These are phyloP conservation scores for Plebejus anna DNA, from an alignment of 2,888 invertebrate genomes.

Conservation along the genomic window DNA sequence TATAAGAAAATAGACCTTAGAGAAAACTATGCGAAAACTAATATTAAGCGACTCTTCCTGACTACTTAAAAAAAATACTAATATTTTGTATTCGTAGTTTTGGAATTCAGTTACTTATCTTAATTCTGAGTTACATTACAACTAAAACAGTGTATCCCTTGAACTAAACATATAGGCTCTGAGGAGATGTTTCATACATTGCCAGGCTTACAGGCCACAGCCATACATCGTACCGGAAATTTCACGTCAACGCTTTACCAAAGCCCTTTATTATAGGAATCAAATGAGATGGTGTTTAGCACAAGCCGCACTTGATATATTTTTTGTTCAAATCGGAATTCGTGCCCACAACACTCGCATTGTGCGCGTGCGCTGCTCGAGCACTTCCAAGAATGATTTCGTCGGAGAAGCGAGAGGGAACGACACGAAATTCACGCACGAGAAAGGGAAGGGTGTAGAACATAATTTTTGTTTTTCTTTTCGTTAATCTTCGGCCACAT, in stretches of 20 bases:
- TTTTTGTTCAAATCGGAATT: conserved; percentile 64
- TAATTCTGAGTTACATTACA: not conserved
- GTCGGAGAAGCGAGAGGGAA: conserved; percentile 52
- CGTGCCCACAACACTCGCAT: conserved; percentile 75
- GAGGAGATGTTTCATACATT: not conserved
- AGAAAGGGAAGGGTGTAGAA: conserved; percentile 47
- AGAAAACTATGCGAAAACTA: too few species aligned
- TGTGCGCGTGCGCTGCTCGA: conserved; percentile 68
- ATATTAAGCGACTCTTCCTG: too few species aligned
- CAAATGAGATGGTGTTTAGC: conserved; percentile 60
- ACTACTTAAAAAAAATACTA: too few species aligned
- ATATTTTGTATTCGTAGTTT: not conserved
- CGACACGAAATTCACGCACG: conserved; percentile 35
- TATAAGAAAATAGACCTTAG: not conserved
- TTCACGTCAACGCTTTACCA: conserved; percentile 21
- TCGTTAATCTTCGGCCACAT: conserved; percentile 76
- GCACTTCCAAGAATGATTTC: conserved; percentile 77
- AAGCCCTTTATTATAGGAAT: conserved; percentile 44
- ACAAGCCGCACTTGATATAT: conserved; percentile 49
- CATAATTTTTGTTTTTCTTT: conserved; percentile 75
- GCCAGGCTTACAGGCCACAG: not conserved
- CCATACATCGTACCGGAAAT: conserved; percentile 18
- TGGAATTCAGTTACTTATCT: not conserved
- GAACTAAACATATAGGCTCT: not conserved
- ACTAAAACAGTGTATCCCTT: not conserved